Conservation (phyloP, 1,140 invertebrate species). For the Danaus melanippus region DNA sequence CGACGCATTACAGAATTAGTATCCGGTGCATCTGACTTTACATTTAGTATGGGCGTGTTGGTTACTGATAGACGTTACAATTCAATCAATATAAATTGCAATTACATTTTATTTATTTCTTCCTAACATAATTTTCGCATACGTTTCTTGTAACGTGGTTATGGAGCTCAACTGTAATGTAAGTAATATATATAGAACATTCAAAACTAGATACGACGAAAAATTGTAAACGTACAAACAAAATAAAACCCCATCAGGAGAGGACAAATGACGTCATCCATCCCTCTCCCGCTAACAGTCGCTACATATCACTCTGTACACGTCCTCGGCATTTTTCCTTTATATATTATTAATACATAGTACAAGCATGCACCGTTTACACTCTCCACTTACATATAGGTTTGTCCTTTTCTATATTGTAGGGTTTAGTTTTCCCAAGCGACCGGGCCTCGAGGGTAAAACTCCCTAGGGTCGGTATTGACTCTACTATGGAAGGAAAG, state of each 20-base stretch:
- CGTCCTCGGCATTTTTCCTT: slow-evolving; percentile 69
- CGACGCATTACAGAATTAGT: slow-evolving; percentile 64
- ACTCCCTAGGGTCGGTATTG: slow-evolving; percentile 70
- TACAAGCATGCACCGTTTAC: slow-evolving; percentile 50
- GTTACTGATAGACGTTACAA: slow-evolving; percentile 25
- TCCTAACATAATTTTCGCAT: too few relatives aligned
- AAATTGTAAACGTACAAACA: slow-evolving; percentile 59
- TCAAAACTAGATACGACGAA: slow-evolving; percentile 13
- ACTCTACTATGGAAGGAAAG: slow-evolving; percentile 68
- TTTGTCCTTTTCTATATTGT: slow-evolving; percentile 68
- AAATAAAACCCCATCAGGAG: slow-evolving; percentile 71
- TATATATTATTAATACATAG: slow-evolving; percentile 72
- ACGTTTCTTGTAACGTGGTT: too few relatives aligned
- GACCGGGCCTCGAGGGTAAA: slow-evolving; percentile 66
- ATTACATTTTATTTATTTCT: too few relatives aligned
- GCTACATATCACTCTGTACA: slow-evolving; percentile 66
- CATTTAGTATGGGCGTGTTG: slow-evolving; percentile 38
- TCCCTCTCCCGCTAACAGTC: slow-evolving; percentile 68
- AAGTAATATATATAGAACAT: too few relatives aligned
- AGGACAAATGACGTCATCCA: slow-evolving; percentile 70
- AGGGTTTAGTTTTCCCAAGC: slow-evolving; percentile 71
- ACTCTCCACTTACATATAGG: slow-evolving; percentile 32
- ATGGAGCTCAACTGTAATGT: too few relatives aligned
- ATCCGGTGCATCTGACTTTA: slow-evolving; percentile 54
- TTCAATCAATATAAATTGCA: too few relatives aligned